Evolutionary conservation across 2,113 vertebrate species (phyloP).

Genomic region (Corvus cornix): DNA sequence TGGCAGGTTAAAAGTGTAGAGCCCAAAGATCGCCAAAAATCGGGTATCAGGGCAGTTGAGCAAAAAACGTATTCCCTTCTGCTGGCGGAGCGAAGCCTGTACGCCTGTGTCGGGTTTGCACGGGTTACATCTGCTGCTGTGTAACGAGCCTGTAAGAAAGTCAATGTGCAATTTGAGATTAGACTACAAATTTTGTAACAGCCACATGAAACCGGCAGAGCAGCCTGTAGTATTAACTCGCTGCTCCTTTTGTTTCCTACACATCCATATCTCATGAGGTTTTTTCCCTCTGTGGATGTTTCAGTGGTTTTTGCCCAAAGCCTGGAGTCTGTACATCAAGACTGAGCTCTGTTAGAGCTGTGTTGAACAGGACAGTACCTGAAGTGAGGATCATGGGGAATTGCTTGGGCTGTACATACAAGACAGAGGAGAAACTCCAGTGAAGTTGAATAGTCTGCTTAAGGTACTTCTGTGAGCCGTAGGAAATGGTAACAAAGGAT

Average conservation of each 20-base stretch:
- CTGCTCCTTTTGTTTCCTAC: not conserved
- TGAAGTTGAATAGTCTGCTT: not conserved
- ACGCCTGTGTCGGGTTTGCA: rapidly evolving
- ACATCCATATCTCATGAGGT: rapidly evolving
- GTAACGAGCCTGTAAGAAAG: not conserved
- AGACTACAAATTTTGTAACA: not conserved
- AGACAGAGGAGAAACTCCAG: not conserved
- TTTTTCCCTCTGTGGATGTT: not conserved
- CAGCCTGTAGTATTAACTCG: not conserved
- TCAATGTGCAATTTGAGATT: not conserved
- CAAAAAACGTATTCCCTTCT: not conserved
- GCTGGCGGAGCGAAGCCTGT: not conserved
- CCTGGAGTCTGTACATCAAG: not conserved
- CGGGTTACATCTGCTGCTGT: not conserved
- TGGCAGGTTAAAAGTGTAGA: not conserved
- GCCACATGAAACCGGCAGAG: not conserved
- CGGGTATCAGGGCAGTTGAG: not conserved
- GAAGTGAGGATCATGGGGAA: not conserved
- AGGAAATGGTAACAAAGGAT: not conserved
- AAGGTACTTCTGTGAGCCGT: not conserved
- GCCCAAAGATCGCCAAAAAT: not conserved
- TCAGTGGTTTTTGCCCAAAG: not conserved
- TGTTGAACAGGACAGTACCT: not conserved
- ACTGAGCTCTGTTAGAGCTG: not conserved
- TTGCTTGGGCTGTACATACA: not conserved